Base-by-base conservation (phyloP, 1,140 invertebrate genomes). In the Drosophila kepulauana region DNA sequence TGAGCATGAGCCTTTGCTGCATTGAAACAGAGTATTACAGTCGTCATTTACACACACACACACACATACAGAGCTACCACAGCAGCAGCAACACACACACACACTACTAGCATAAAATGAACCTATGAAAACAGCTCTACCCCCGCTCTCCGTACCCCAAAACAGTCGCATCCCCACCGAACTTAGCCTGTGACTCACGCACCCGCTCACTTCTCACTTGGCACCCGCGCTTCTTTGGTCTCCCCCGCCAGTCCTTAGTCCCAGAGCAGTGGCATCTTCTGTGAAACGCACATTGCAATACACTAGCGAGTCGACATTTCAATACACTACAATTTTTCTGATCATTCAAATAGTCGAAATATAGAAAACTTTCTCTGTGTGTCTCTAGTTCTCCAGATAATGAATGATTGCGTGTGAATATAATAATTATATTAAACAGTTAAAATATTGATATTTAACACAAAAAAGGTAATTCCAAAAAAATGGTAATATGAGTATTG, bases 1-100 rank as follows among this genome's bases (percentile, higher is more conserved):
- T 20, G 15, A 48, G 48, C 48, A 49, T 45, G 59, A 78, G 64
- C 70, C 70, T 58, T 63, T 74, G 43, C 70, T 67, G 63, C 63
- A 77, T 67, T 67, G 75, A 73, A 77, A 73, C 75, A 72, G 54
- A 76, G 56, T 61, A 65, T 76, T 65, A 76, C 74, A 78, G 71
- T 78, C 65, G 71, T 75, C 75, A 78, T 74, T 75, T 30, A 45
- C 70, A 68, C 28, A 63, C 66, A 62, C 76, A 28, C 52, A 74
- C 45, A 61, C 15, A 46, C 51, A 74, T 43, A 61, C 15, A 46
- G 43, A 43, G n/a, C n/a, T 67, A 48, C 52, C 33, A n/a, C 6
- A 16, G 8, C 48, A 68, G 41, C 41, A 43, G n/a, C 28, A 56
- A 49, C 48, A 45, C 38, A 68, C 15, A 56, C 20, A 75, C 52